Evolutionary conservation across 2,888 invertebrate genomes (phyloP), one percentile per base, ranked within the genome.

Genomic region (Amaurobius ferox): DNA sequence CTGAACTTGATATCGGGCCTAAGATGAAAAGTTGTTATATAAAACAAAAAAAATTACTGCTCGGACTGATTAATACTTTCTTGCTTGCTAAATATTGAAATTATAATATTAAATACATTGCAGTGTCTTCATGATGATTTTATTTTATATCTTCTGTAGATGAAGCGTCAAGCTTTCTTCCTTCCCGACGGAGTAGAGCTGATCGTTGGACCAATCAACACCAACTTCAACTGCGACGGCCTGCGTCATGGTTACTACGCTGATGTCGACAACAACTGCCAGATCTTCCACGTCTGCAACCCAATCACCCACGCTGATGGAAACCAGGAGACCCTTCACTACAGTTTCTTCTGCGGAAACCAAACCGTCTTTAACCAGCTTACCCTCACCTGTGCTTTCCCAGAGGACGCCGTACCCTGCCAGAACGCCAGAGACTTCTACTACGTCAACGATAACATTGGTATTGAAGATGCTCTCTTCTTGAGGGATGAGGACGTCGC

Each of bases 351-450:
- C 88, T 88, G 88, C 67, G 88, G 88, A 26, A 88, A 88, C 74
- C 88, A 88, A 66, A 88, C 88, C 32, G 86, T 88, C 68, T 88
- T 88, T 87, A 87, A 88, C 76, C 88, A 88, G 44, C 85, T 88
- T 11, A 88, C 88, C 2, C 85, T 88, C 6, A 88, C 88, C 13
- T 88, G 88, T 67, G 87, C 87, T 9, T 87, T 77, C 74, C 88
- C 88, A 0, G 88, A 88, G 62, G 88, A 88, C 16, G 87, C 88
- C 6, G 87, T 88, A 2, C 88, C 88, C 0, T 88, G 88, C 72
- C 68, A 85, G 62, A 80, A 88, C 67, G 88, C 88, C 55, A 76
- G 79, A 16, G 85, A 88, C 39, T 88, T 88, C 80, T 88, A 88
- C 35, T 88, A 88, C 87, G 88, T 88, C 64, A 88, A 88, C 80